Evolutionary conservation across 2,888 invertebrate species (phyloP).

Genomic region (Pseudolycoriella hygida): DNA sequence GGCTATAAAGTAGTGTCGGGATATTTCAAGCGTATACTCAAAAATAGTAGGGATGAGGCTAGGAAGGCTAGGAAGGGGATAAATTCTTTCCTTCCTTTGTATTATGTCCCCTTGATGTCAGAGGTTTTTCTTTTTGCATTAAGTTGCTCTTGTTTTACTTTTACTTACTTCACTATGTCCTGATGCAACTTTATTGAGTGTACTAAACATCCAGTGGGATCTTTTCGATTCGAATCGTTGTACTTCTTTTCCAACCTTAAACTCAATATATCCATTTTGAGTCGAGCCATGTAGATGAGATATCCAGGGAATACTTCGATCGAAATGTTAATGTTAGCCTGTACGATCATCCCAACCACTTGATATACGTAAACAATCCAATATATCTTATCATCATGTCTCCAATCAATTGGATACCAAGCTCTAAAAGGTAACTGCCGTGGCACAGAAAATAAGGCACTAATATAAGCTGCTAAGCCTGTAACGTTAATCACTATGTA

Average conservation of each 20-base stretch:
- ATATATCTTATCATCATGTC: neutral
- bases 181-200: too few relatives aligned
- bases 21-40: too few relatives aligned
- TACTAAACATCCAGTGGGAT: too few relatives aligned
- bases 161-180: too few relatives aligned
- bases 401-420: constrained; percentile 4
- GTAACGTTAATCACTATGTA: neutral
- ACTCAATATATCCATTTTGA: neutral
- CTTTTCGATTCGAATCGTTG: too few relatives aligned
- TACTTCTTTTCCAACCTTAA: neutral
- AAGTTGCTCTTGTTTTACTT: too few relatives aligned
- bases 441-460: neutral
- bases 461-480: neutral
- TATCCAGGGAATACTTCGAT: neutral
- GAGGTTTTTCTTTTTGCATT: too few relatives aligned
- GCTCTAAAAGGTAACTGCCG: neutral
- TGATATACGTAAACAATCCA: constrained; percentile 2
- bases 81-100: too few relatives aligned
- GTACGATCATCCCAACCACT: neutral
- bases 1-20: too few relatives aligned
- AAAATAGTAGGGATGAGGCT: too few relatives aligned
- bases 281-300: neutral
- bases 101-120: too few relatives aligned
- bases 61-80: too few relatives aligned
- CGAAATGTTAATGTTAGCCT: neutral